These are phyloP conservation scores for Melanophora roralis DNA, from an alignment of 2,888 invertebrate species.

Conservation along the genomic window DNA sequence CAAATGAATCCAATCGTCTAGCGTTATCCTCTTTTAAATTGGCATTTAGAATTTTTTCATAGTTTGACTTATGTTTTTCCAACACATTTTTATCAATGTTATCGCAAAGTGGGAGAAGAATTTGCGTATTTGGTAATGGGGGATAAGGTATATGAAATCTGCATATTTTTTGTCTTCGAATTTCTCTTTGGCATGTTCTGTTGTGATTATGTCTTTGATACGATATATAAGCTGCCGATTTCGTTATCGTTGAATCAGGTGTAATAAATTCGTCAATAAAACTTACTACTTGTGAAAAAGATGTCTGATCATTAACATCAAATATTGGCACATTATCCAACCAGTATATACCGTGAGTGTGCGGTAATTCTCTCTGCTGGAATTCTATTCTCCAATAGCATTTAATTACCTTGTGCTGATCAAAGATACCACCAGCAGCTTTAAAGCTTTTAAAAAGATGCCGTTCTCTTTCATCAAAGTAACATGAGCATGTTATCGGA, in stretches of 20 bases:
- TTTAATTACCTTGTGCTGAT: background rate
- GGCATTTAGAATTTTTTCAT: constrained; percentile 17
- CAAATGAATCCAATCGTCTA: background rate
- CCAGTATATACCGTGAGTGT: constrained; percentile 53
- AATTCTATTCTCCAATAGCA: constrained; percentile 53
- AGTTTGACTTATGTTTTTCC: background rate
- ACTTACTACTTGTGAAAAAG: constrained; percentile 6
- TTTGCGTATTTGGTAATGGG: constrained; percentile 51
- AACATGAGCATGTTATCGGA: constrained; percentile 31
- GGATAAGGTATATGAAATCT: constrained; percentile 52
- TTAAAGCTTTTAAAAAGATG: constrained; percentile 39
- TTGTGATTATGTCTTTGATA: constrained; percentile 48
- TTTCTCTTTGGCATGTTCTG: constrained; percentile 41
- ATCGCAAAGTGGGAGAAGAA: constrained; percentile 37
- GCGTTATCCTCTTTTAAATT: background rate
- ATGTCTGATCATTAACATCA: background rate
- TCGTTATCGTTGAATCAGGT: constrained; percentile 14
- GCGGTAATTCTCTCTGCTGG: constrained; percentile 52
- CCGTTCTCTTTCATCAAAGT: constrained; percentile 35
- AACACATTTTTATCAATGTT: background rate
- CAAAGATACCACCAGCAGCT: background rate
- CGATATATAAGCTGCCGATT: constrained; percentile 14
- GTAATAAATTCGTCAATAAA: constrained; percentile 47
- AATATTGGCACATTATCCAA: too few species aligned
- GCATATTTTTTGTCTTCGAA: constrained; percentile 45